phyloP scores from a whole-genome alignment of 2,797 vertebrate species.

The Pogonophryne albipinna region DNA sequence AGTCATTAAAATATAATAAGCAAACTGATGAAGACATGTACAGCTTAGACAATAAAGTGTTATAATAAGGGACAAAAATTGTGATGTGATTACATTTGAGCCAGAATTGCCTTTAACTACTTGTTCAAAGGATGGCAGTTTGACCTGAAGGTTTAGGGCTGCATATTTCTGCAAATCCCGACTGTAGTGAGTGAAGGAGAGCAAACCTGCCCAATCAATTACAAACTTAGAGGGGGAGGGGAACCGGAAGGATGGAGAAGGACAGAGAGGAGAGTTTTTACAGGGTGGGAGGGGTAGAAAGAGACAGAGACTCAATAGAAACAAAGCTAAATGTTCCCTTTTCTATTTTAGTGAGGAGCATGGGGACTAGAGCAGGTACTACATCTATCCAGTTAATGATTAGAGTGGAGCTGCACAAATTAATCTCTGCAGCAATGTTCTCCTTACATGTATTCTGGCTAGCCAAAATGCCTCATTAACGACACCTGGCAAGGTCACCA shows the following conservation, averaged over 20 bases:
- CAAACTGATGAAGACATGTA: slow-evolving; percentile 17
- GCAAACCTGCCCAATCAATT: slow-evolving; percentile 78
- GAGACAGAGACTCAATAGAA: slow-evolving; percentile 76
- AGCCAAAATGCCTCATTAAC: slow-evolving; percentile 68
- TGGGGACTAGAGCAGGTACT: slow-evolving; percentile 71
- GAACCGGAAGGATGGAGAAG: slow-evolving; percentile 83
- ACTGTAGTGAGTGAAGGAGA: slow-evolving; percentile 51
- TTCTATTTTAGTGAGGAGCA: slow-evolving; percentile 80
- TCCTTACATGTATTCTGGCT: slow-evolving; percentile 41
- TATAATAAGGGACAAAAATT: slow-evolving; percentile 11
- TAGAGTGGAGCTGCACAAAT: slow-evolving; percentile 69
- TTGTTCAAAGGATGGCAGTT: slow-evolving; percentile 28
- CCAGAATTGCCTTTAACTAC: slow-evolving; percentile 21
- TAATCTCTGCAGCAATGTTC: slow-evolving; percentile 57
- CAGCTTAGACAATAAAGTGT: slow-evolving; percentile 20
- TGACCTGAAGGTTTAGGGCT: slow-evolving; percentile 53
- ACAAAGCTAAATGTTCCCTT: slow-evolving; percentile 81
- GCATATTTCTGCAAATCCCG: slow-evolving; percentile 64
- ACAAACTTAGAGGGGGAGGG: slow-evolving; percentile 76
- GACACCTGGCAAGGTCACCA: slow-evolving; percentile 80
- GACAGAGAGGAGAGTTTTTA: slow-evolving; percentile 80
- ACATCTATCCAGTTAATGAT: slow-evolving; percentile 79
- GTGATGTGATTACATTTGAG: slow-evolving; percentile 8
- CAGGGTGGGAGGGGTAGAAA: slow-evolving; percentile 75
- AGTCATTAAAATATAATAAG: slow-evolving; percentile 11